A percentile compares a stretch with the other conserved stretches of the same genome.
These are phyloP conservation scores for Struthio camelus DNA, from an alignment of 2,113 vertebrate genomes.

Conservation along the genomic window DNA sequence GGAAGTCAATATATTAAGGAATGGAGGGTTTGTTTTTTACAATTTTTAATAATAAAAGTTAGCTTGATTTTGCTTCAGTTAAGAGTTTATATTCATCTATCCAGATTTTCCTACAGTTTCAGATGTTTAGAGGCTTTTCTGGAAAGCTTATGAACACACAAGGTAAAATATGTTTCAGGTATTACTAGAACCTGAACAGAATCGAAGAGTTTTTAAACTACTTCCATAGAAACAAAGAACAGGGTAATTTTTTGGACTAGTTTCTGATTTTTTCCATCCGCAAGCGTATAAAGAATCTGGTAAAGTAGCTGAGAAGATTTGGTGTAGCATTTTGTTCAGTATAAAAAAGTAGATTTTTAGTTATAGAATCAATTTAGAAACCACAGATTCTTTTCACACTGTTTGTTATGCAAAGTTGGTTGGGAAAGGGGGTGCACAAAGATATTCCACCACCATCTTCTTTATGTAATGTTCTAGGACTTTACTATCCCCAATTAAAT, in stretches of 20 bases:
- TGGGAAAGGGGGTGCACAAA: neutral
- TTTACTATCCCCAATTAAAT: neutral
- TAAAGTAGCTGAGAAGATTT: neutral
- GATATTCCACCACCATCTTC: neutral
- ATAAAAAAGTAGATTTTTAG: neutral
- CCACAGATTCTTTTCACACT: fast-evolving
- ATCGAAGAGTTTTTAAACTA: neutral
- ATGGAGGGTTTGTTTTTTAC: neutral
- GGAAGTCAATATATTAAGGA: neutral
- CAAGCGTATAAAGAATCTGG: neutral
- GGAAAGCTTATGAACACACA: neutral
- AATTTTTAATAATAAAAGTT: neutral
- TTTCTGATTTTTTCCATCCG: neutral
- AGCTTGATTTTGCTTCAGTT: neutral
- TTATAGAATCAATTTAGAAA: neutral
- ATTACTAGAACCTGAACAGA: neutral
- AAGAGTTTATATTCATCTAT: neutral
- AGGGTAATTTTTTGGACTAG: neutral
- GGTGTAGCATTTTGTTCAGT: neutral
- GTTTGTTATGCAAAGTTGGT: neutral
- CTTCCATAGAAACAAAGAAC: neutral
- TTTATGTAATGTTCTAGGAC: neutral
- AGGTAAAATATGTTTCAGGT: neutral
- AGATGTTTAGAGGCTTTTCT: neutral
- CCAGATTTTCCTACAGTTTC: neutral